phyloP scores from a whole-genome alignment of 2,113 vertebrate genomes.

The Danio rerio region DNA sequence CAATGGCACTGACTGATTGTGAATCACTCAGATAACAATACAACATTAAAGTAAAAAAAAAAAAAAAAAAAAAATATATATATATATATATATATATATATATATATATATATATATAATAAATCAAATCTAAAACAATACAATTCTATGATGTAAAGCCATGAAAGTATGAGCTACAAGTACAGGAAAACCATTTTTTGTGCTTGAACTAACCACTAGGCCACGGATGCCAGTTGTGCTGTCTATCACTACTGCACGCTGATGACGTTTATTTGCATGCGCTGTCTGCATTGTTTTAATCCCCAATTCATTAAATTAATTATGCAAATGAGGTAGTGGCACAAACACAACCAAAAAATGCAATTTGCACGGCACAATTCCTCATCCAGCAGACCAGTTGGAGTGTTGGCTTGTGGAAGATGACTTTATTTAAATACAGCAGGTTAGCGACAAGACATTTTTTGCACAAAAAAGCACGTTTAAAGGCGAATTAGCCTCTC shows the following conservation, averaged over 20 bases:
- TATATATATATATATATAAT: too few species aligned
- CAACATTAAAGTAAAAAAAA: background rate
- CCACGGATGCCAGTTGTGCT: background rate
- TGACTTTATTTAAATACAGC: background rate
- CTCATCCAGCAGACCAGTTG: background rate
- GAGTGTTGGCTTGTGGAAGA: background rate
- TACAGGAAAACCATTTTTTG: background rate
- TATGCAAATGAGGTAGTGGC: slow-evolving; percentile 15
- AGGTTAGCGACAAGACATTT: too few species aligned
- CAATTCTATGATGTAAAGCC: too few species aligned
- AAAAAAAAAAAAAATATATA: too few species aligned
- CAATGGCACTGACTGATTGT: background rate
- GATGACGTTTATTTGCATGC: slow-evolving; percentile 13
- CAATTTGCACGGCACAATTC: background rate
- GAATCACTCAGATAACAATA: background rate
- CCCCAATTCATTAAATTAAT: background rate
- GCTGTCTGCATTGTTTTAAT: slow-evolving; percentile 13
- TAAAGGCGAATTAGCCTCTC: background rate
- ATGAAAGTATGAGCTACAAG: background rate
- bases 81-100: too few species aligned
- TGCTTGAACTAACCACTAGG: background rate
- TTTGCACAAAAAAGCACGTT: background rate
- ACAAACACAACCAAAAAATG: slow-evolving; percentile 20
- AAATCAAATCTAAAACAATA: background rate
- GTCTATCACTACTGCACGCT: background rate